Evolutionary conservation across 2,113 vertebrate genomes (phyloP).

Genomic region (Cyrtonyx montezumae): DNA sequence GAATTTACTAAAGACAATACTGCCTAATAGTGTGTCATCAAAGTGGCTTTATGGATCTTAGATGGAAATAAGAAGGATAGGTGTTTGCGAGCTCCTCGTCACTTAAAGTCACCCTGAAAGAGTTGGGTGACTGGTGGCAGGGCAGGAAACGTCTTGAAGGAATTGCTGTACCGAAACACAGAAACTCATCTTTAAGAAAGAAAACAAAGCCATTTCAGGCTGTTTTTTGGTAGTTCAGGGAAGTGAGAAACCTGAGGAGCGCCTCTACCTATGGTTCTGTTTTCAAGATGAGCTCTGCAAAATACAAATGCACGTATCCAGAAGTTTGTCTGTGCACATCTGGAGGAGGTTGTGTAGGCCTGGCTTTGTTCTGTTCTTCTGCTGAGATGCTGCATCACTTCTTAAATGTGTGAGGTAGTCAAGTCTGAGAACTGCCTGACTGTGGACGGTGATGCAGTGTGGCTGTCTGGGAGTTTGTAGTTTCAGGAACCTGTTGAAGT

Average conservation of each 20-base stretch:
- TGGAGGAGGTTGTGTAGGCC: fast-evolving
- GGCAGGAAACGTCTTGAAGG: background rate
- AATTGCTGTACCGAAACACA: background rate
- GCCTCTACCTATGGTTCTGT: background rate
- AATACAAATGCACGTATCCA: background rate
- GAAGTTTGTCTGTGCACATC: background rate
- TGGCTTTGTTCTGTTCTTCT: fast-evolving
- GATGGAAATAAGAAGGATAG: background rate
- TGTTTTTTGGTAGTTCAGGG: background rate
- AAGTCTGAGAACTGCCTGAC: background rate
- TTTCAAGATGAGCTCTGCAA: background rate
- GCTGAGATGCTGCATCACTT: background rate
- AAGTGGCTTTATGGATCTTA: background rate
- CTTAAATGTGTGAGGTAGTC: background rate
- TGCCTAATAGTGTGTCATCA: background rate
- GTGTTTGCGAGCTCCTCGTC: background rate
- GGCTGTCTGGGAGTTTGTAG: background rate
- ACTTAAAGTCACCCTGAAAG: background rate
- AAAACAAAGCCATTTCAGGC: background rate
- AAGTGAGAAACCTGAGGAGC: background rate
- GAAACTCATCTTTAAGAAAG: background rate
- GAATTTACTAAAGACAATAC: background rate
- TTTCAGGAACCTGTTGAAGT: background rate
- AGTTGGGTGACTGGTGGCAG: background rate
- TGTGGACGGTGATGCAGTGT: background rate